phyloP scores from a whole-genome alignment of 30 jellyfish, hydroid and myxozoan genomes.

The Catostylus mosaicus region DNA sequence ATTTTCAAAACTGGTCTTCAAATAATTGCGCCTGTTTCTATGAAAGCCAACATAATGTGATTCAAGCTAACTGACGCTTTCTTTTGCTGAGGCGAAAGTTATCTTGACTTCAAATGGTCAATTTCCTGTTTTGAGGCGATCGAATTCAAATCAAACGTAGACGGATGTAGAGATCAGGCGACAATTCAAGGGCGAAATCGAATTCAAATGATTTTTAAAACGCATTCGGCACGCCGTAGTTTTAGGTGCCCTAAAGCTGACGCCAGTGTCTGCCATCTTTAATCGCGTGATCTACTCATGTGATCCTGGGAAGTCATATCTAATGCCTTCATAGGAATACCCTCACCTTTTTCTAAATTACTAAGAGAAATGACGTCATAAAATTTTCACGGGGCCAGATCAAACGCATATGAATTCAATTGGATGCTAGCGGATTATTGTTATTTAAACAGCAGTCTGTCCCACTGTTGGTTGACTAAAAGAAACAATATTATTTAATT shows the following conservation, averaged over 20 bases:
- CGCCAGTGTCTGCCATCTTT: background rate
- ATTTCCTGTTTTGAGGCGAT: background rate
- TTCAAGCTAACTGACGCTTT: background rate
- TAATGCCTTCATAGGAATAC: too few relatives aligned
- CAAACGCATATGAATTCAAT: too few relatives aligned
- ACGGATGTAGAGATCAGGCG: constrained; percentile 5
- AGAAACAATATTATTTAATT: too few relatives aligned
- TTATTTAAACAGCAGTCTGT: too few relatives aligned
- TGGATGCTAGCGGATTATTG: too few relatives aligned
- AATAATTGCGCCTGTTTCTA: background rate
- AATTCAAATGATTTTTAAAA: background rate
- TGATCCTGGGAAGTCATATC: background rate
- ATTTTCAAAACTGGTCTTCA: background rate
- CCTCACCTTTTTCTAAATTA: too few relatives aligned
- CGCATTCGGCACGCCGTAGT: too few relatives aligned
- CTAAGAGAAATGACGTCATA: too few relatives aligned
- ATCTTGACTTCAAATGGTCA: background rate
- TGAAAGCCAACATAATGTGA: background rate
- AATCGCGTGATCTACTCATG: background rate
- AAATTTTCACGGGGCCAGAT: too few relatives aligned
- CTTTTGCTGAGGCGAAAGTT: background rate
- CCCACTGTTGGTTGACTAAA: too few relatives aligned
- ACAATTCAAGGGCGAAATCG: constrained; percentile 4
- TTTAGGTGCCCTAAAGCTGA: background rate
- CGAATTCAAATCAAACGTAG: background rate